Evolutionary conservation across 2,113 vertebrate species (phyloP), one percentile per base, ranked within the genome.

Genomic region (Procavia capensis): DNA sequence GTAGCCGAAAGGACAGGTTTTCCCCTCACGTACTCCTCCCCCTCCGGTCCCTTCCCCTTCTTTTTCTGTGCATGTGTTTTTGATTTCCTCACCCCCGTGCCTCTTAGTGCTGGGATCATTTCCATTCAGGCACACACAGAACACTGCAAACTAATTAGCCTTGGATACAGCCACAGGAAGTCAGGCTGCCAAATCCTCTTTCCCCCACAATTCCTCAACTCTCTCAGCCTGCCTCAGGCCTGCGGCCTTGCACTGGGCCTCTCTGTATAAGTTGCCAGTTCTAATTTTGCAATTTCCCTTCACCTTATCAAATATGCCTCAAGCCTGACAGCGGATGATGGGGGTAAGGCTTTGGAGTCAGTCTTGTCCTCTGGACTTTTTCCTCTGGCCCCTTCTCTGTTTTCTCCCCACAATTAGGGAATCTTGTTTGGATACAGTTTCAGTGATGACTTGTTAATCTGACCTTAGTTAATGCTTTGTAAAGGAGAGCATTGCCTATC

Each of bases 181-280:
- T 98, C 96, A 97, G 98, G 97, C 99, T 99, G 99, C 99, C 99
- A 99, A 99, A 98, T 98, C 98, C 98, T 96, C 98, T 99, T 99
- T 98, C 98, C 98, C 97, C 98, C 98, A 98, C 98, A 98, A 99
- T 99, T 98, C 98, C 98, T 99, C 99, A 99, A 98, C 97, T 97
- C 97, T 97, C 98, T 97, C 97, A 98, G 97, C 98, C 98, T 45
- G 98, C 98, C 99, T 97, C 97, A 96, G 98, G 98, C 98, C 97
- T 98, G 93, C 93, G 95, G 98, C 97, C 96, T 98, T 98, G 98
- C 86, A 88, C 94, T 94, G 98, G 98, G 98, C 98, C 98, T 98
- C 98, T 97, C 98, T 98, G 98, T 98, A 98, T 95, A 98, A 98
- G 98, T 98, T 99, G 99, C 99, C 99, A 99, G 98, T 97, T 99